Evolutionary conservation across 2,888 invertebrate species (phyloP), one percentile per base, ranked within the genome.

Genomic region (Pachymerium ferrugineum): DNA sequence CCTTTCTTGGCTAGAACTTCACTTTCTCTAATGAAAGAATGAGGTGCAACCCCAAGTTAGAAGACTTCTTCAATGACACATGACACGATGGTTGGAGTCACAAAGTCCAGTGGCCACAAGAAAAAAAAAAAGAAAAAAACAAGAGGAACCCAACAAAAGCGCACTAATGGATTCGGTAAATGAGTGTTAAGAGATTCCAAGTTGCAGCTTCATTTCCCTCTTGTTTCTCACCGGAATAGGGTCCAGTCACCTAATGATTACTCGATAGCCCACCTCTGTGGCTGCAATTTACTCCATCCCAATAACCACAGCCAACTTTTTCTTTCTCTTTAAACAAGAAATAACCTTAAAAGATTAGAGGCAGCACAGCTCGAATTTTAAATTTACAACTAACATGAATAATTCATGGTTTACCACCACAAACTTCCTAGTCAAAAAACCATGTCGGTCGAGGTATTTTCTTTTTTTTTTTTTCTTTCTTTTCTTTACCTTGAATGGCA

Each of bases 401-500:
- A 62, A 62, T 62, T 62, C 62, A 62, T 62, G 12, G 12, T 14
- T 2, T 25, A 25, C 62, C 3, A 10, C 10, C 62, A 62, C 62
- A 28, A 62, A 62, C 2, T n/a, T 25, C 8, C 16, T n/a, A 62
- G 62, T 25, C 62, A 62, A 5, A 62, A 62, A 62, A 62, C 62
- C 14, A 14, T 28, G 47, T 54, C 47, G 22, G 4, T 8, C 62
- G 62, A 5, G 25, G n/a, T 28, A 62, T 62, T 62, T 62, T 47
- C 25, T 25, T 47, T 47, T 19, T 19, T 47, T 19, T 19, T 4
- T 6, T 16, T 47, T 16, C 19, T 10, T 68, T 68, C 3, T 19
- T 6, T 12, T 68, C 25, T 68, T 10, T 70, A 74, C 75, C 70
- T 70, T 74, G 73, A 42, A 75, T 75, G 38, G 75, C 70, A 38